Evolutionary conservation across 2,797 vertebrate species (phyloP).

Genomic region (Poecilia picta): DNA sequence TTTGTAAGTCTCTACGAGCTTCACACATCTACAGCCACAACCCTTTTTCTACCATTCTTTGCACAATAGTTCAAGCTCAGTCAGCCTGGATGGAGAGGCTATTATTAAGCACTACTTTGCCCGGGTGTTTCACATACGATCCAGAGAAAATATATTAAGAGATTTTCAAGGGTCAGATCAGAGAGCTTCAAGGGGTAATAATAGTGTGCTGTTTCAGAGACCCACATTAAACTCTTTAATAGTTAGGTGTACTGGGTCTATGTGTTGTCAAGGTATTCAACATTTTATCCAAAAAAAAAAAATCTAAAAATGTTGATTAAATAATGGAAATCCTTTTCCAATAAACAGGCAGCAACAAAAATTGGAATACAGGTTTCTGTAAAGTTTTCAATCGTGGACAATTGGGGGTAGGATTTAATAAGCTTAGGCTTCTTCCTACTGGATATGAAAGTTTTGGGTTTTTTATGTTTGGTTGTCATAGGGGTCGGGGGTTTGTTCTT

Average conservation of each 20-base stretch:
- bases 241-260: neutral
- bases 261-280: neutral
- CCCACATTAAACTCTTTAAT: neutral
- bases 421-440: too few relatives aligned
- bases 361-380: too few relatives aligned
- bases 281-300: neutral
- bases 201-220: neutral
- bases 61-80: neutral
- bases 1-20: neutral
- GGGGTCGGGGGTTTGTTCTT: too few relatives aligned
- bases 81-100: neutral
- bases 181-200: neutral
- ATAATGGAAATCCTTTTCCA: too few relatives aligned
- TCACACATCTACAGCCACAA: neutral
- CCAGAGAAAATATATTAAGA: neutral
- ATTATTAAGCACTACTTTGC: neutral
- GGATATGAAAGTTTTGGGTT: too few relatives aligned
- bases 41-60: neutral
- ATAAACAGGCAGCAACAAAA: too few relatives aligned
- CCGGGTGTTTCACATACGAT: neutral
- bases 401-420: too few relatives aligned
- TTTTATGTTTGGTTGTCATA: too few relatives aligned
- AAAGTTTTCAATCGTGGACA: too few relatives aligned
- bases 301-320: too few relatives aligned
- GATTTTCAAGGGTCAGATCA: too few relatives aligned